Conservation (phyloP, 2,888 invertebrate species). For the Papilio demoleus region DNA sequence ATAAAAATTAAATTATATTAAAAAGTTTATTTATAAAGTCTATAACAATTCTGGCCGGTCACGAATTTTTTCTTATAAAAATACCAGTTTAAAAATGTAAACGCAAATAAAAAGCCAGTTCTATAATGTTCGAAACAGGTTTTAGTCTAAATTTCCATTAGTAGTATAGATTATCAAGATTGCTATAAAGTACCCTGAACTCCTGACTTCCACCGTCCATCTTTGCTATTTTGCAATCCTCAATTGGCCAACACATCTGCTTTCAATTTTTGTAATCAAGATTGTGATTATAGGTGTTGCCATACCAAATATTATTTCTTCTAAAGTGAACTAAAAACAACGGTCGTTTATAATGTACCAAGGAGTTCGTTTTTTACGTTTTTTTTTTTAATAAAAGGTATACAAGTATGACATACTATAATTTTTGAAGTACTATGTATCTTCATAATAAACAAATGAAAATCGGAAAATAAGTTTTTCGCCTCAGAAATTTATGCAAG, state of each 20-base stretch:
- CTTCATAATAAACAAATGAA: no score
- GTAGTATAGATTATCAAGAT: neutral
- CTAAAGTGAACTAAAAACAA: no score
- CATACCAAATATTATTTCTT: neutral
- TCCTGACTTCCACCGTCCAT: slow-evolving; percentile 18
- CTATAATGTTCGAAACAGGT: neutral
- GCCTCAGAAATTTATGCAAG: no score
- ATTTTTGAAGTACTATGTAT: no score
- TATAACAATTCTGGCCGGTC: neutral
- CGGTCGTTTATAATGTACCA: no score
- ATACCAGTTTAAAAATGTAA: neutral
- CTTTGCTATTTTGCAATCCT: slow-evolving; percentile 10
- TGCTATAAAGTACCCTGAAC: slow-evolving; percentile 29
- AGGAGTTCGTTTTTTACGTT: no score
- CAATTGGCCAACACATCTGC: slow-evolving; percentile 22
- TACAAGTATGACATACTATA: no score
- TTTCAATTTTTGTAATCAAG: slow-evolving; percentile 16
- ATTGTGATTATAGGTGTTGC: slow-evolving; percentile 12
- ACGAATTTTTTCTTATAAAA: neutral
- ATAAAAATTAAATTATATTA: neutral
- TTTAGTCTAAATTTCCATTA: slow-evolving; percentile 2
- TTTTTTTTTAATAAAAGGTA: no score
- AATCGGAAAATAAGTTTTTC: no score
- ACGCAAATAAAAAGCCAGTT: neutral
- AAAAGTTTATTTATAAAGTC: neutral